Percentiles rank a stretch among this genome's conserved stretches.
These are phyloP conservation scores for Amphiura filiformis DNA, from an alignment of 35 echinoderm and acorn worm genomes.

Conservation along the genomic window DNA sequence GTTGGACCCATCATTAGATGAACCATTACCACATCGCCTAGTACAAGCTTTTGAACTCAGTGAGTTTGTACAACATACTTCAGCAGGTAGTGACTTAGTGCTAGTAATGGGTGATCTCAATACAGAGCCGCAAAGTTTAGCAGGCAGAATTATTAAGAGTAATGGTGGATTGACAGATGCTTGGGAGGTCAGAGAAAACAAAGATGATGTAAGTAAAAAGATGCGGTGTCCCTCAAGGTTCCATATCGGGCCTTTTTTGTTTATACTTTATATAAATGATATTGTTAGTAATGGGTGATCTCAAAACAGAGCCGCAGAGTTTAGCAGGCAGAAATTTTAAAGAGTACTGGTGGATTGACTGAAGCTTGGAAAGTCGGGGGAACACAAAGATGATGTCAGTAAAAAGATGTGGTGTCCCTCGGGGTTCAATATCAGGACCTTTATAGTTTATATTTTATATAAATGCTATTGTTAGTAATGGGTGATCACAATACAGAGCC, in stretches of 20 bases:
- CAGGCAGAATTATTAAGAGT: not conserved
- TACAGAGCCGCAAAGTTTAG: slow-evolving; percentile 41
- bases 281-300: slow-evolving; percentile 49
- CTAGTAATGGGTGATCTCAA: slow-evolving; percentile 65
- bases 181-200: slow-evolving; percentile 50
- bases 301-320: slow-evolving; percentile 54
- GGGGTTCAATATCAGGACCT: no score
- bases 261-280: no score
- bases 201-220: slow-evolving; percentile 16
- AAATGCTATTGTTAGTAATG: slow-evolving; percentile 41
- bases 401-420: no score
- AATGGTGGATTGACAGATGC: slow-evolving; percentile 49
- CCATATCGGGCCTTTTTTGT: no score
- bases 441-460: no score
- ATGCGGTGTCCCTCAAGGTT: no score
- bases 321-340: slow-evolving; percentile 9
- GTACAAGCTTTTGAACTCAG: slow-evolving; percentile 65
- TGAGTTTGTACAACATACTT: slow-evolving; percentile 47
- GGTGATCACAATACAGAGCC: slow-evolving; percentile 67
- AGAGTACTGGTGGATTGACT: slow-evolving; percentile 21
- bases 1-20: slow-evolving; percentile 17
- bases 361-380: slow-evolving; percentile 58
- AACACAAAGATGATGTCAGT: slow-evolving; percentile 29
- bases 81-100: slow-evolving; percentile 22
- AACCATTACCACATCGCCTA: slow-evolving; percentile 45